phyloP scores from a whole-genome alignment of 2,888 invertebrate genomes.

The Melieria crassipennis region DNA sequence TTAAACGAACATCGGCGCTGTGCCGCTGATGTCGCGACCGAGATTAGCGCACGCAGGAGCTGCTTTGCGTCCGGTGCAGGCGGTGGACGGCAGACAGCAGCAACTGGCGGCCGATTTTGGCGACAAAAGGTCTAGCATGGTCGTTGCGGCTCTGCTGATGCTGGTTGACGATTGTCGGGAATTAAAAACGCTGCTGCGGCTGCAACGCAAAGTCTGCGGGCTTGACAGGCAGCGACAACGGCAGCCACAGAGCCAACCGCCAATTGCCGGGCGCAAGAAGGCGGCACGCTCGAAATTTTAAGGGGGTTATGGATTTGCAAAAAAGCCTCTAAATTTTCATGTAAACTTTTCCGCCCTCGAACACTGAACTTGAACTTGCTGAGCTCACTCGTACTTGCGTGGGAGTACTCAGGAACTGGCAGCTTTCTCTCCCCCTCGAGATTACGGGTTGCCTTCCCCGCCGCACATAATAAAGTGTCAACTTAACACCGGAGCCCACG shows the following conservation, averaged over 20 bases:
- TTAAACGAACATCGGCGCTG: neutral
- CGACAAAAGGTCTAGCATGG: slow-evolving; percentile 32
- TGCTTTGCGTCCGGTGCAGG: neutral
- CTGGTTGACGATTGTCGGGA: slow-evolving; percentile 9
- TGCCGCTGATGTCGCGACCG: slow-evolving; percentile 14
- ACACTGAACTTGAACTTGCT: neutral
- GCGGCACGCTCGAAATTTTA: slow-evolving; percentile 14
- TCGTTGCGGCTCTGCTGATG: slow-evolving; percentile 6
- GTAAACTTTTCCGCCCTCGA: neutral
- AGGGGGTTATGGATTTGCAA: neutral
- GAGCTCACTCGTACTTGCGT: neutral
- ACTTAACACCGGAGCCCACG: slow-evolving; percentile 13
- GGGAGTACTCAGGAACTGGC: no score
- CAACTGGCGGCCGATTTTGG: slow-evolving; percentile 15
- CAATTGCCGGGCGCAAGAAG: neutral
- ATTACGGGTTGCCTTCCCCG: no score
- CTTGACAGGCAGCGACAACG: no score
- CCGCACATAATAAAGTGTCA: slow-evolving; percentile 15
- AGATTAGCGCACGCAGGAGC: slow-evolving; percentile 22
- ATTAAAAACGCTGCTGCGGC: neutral
- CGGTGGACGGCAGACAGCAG: neutral
- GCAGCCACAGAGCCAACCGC: no score
- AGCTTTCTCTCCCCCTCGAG: no score
- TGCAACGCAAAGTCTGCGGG: no score
- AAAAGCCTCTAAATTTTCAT: neutral